Conservation (phyloP, 2,888 invertebrate species). For the Apotomis capreana region DNA sequence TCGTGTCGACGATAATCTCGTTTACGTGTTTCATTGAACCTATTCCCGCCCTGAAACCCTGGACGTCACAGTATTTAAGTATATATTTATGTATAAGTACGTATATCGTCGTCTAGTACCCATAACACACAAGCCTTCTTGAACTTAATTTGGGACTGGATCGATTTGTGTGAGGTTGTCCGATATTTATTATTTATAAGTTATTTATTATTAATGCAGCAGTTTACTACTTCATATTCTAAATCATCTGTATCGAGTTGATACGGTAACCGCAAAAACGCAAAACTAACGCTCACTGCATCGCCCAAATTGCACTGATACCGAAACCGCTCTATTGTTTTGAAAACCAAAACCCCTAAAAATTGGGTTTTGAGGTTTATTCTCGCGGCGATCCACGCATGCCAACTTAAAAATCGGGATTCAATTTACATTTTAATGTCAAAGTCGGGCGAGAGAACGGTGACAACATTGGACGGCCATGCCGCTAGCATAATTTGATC, state of each 20-base stretch:
- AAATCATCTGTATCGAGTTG: background rate
- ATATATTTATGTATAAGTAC: too few species aligned
- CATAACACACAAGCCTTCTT: too few species aligned
- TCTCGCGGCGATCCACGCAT: conserved; percentile 26
- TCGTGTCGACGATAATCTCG: too few species aligned
- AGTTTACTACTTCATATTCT: too few species aligned
- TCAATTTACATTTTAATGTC: conserved; percentile 60
- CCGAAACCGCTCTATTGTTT: conserved; percentile 8
- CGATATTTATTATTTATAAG: too few species aligned
- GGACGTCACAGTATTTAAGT: too few species aligned
- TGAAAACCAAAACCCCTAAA: conserved; percentile 16
- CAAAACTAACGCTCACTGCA: background rate
- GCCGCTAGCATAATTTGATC: conserved; percentile 13
- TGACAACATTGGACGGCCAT: conserved; percentile 34
- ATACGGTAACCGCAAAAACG: background rate
- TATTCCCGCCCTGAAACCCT: too few species aligned
- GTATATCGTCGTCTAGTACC: too few species aligned
- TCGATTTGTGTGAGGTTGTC: too few species aligned
- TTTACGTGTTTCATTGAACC: too few species aligned
- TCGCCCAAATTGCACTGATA: background rate
- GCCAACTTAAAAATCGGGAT: conserved; percentile 47
- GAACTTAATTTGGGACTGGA: too few species aligned
- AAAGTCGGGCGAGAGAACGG: conserved; percentile 40
- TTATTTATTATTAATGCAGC: too few species aligned
- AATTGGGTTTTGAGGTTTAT: conserved; percentile 32